Percentiles rank a stretch among this genome's conserved stretches.
phyloP scores from a whole-genome alignment of 2,113 vertebrate genomes.

The Paradisaea rubra region DNA sequence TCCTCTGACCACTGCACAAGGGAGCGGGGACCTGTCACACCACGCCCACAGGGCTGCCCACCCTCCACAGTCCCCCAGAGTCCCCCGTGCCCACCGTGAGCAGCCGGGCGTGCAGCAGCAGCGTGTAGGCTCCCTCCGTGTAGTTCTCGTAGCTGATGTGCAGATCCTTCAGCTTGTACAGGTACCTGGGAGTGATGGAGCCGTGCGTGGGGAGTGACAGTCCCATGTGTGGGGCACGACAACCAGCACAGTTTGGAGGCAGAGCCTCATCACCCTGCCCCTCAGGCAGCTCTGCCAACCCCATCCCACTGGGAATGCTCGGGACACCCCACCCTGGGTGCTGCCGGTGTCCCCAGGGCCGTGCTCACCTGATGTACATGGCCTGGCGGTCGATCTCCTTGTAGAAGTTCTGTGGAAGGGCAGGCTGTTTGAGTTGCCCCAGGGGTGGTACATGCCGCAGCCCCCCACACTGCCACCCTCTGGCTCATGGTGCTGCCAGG shows the following conservation, averaged over 20 bases:
- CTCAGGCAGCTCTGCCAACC: accelerated
- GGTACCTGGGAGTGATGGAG: neutral
- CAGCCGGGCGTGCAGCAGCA: constrained; percentile 43
- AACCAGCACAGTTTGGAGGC: neutral
- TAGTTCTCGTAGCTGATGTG: constrained; percentile 55
- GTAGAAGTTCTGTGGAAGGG: constrained; percentile 61
- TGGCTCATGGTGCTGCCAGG: neutral
- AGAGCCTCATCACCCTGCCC: neutral
- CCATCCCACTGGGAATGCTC: neutral
- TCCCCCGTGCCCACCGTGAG: neutral
- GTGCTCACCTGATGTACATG: constrained; percentile 62
- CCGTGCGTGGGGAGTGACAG: accelerated
- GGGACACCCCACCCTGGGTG: accelerated
- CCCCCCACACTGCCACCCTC: neutral
- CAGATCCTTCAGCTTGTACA: constrained; percentile 59
- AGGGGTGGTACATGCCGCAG: neutral
- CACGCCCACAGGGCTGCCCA: accelerated
- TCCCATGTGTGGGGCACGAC: neutral
- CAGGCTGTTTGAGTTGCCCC: neutral
- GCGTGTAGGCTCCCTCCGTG: constrained; percentile 51
- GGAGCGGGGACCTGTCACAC: neutral
- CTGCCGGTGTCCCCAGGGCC: accelerated
- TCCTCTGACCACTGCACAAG: constrained; percentile 45
- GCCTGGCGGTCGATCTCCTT: constrained; percentile 63
- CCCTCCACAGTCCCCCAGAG: accelerated